Percentiles rank a stretch among this genome's conserved stretches.
Evolutionary conservation across 2,888 invertebrate species (phyloP).

Genomic region (Lasioglossum vierecki): DNA sequence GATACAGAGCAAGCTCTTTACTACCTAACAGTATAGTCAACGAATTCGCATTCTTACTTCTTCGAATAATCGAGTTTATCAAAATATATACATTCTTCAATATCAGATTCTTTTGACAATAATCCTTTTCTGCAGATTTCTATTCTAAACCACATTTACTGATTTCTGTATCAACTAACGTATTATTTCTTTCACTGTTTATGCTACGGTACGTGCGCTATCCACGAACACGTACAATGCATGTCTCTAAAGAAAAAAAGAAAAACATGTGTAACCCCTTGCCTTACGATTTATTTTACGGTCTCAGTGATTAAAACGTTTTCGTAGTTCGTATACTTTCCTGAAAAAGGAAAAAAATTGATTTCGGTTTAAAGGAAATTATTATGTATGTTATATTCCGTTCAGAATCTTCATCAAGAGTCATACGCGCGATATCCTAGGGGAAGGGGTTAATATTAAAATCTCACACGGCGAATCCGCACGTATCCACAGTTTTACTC

Average conservation of each 20-base stretch:
- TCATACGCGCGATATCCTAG: no score
- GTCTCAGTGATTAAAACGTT: no score
- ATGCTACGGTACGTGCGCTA: slow-evolving; percentile 10
- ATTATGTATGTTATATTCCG: no score
- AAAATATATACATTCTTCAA: slow-evolving; percentile 29
- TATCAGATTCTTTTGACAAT: slow-evolving; percentile 12
- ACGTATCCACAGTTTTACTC: not conserved
- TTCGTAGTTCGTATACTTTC: no score
- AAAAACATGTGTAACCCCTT: not conserved
- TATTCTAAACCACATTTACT: not conserved
- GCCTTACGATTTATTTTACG: no score
- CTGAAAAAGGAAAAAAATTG: no score
- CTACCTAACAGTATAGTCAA: slow-evolving; percentile 63
- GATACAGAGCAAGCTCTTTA: slow-evolving; percentile 78
- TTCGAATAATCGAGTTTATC: slow-evolving; percentile 17
- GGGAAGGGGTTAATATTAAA: slow-evolving; percentile 9
- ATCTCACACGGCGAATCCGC: not conserved
- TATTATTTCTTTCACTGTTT: slow-evolving; percentile 9
- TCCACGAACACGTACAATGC: slow-evolving; percentile 12
- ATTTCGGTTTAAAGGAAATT: no score
- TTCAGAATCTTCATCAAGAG: no score
- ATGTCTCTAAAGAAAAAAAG: slow-evolving; percentile 12
- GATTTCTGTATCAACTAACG: not conserved
- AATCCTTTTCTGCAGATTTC: not conserved
- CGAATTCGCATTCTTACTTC: slow-evolving; percentile 32